These are phyloP conservation scores for Sebastiscus tertius DNA, from an alignment of 2,797 vertebrate genomes.

Conservation along the genomic window DNA sequence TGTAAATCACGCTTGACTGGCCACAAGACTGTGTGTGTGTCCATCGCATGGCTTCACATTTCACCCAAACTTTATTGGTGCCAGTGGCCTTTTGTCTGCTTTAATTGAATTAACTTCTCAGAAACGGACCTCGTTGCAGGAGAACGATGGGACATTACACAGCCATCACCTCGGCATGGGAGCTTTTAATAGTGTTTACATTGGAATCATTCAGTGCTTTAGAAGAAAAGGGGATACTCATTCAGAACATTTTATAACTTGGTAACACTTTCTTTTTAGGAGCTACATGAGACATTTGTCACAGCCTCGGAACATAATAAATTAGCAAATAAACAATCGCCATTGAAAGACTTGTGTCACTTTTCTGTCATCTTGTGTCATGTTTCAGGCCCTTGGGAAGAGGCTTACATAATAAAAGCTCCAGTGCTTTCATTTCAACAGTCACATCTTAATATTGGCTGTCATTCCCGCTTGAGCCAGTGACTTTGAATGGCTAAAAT, in stretches of 20 bases:
- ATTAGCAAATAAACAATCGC: background rate
- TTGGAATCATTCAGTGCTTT: slow-evolving; percentile 29
- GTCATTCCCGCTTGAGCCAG: background rate
- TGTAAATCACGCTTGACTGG: slow-evolving; percentile 56
- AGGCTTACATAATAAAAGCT: background rate
- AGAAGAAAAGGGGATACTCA: slow-evolving; percentile 19
- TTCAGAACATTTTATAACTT: slow-evolving; percentile 39
- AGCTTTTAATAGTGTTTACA: slow-evolving; percentile 59
- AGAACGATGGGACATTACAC: slow-evolving; percentile 45
- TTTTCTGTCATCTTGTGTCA: background rate
- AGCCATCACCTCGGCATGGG: slow-evolving; percentile 29
- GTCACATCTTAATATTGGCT: slow-evolving; percentile 7
- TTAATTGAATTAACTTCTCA: slow-evolving; percentile 76
- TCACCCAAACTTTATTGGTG: slow-evolving; percentile 66
- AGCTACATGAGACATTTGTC: slow-evolving; percentile 7
- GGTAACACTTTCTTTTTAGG: slow-evolving; percentile 11
- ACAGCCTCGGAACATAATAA: background rate
- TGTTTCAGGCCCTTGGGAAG: background rate
- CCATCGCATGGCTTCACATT: slow-evolving; percentile 56
- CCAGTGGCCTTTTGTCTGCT: slow-evolving; percentile 67
- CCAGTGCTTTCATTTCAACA: background rate
- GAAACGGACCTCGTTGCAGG: slow-evolving; percentile 56
- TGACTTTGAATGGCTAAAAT: background rate
- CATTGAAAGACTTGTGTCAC: background rate
- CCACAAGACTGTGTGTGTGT: slow-evolving; percentile 51